phyloP scores from a whole-genome alignment of 2,888 invertebrate species.

The Incurvaria masculella region DNA sequence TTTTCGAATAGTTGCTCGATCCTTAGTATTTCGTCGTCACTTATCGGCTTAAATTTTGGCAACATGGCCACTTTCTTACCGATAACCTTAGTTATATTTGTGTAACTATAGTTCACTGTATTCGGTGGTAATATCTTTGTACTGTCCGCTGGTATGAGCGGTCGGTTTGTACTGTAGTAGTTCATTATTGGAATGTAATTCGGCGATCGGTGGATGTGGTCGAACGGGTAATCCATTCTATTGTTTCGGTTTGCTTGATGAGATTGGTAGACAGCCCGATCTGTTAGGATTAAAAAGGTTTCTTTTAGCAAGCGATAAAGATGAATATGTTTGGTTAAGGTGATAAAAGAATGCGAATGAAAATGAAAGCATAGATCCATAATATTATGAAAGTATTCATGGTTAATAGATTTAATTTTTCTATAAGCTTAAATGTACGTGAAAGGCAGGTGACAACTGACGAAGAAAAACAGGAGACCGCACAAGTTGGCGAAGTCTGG shows the following conservation, averaged over 20 bases:
- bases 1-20: conserved; percentile 37
- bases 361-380: too few relatives aligned
- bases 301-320: too few relatives aligned
- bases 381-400: too few relatives aligned
- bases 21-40: conserved; percentile 41
- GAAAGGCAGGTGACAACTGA: too few relatives aligned
- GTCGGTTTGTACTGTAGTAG: conserved; percentile 28
- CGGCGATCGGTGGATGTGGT: conserved; percentile 18
- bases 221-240: conserved; percentile 17
- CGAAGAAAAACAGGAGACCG: too few relatives aligned
- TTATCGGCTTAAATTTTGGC: conserved; percentile 44
- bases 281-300: conserved; percentile 38
- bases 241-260: conserved; percentile 36
- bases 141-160: conserved; percentile 41
- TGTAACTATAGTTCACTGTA: conserved; percentile 27
- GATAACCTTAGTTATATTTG: conserved; percentile 21
- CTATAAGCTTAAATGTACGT: too few relatives aligned
- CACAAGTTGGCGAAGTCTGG: too few relatives aligned
- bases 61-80: conserved; percentile 24
- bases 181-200: conserved; percentile 19
- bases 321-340: too few relatives aligned
- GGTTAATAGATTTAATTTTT: too few relatives aligned
- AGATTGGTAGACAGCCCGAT: conserved; percentile 38
- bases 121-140: conserved; percentile 11
- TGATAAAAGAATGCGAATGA: too few relatives aligned